These are phyloP conservation scores for Kradibia gibbosae DNA, from an alignment of 1,140 invertebrate species.

Conservation along the genomic window DNA sequence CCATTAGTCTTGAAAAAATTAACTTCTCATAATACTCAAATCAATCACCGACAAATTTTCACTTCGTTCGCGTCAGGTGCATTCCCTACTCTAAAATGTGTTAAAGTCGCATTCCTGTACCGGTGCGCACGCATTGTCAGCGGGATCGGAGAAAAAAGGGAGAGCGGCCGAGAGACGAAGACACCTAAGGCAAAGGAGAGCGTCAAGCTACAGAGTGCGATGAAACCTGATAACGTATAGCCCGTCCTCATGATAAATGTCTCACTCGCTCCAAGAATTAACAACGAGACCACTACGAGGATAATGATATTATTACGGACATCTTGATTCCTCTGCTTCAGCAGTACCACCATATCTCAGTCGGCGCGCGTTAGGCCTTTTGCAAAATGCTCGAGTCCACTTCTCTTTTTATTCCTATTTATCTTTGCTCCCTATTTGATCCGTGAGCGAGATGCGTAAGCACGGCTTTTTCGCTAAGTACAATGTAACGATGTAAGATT, in stretches of 20 bases:
- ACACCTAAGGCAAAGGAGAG: slow-evolving; percentile 1
- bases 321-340: slow-evolving; percentile 53
- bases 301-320: slow-evolving; percentile 64
- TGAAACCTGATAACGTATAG: slow-evolving; percentile 58
- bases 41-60: slow-evolving; percentile 28
- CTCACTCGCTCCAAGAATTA: slow-evolving; percentile 57
- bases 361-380: slow-evolving; percentile 34
- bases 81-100: slow-evolving; percentile 7
- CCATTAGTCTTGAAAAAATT: slow-evolving; percentile 43
- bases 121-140: slow-evolving; percentile 20
- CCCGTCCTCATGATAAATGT: slow-evolving; percentile 60
- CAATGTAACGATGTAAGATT: slow-evolving; percentile 3
- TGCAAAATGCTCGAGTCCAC: neutral
- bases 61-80: neutral
- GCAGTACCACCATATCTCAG: slow-evolving; percentile 62
- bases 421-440: neutral
- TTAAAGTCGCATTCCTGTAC: slow-evolving; percentile 28
- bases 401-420: neutral
- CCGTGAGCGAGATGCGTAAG: neutral
- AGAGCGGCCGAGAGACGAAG: slow-evolving; percentile 3
- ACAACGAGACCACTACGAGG: slow-evolving; percentile 49
- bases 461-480: neutral
- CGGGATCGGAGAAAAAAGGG: neutral
- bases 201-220: slow-evolving; percentile 46
- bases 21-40: slow-evolving; percentile 43